Base-by-base conservation (phyloP, 2,113 vertebrate species). In the Baryphthengus martii region DNA sequence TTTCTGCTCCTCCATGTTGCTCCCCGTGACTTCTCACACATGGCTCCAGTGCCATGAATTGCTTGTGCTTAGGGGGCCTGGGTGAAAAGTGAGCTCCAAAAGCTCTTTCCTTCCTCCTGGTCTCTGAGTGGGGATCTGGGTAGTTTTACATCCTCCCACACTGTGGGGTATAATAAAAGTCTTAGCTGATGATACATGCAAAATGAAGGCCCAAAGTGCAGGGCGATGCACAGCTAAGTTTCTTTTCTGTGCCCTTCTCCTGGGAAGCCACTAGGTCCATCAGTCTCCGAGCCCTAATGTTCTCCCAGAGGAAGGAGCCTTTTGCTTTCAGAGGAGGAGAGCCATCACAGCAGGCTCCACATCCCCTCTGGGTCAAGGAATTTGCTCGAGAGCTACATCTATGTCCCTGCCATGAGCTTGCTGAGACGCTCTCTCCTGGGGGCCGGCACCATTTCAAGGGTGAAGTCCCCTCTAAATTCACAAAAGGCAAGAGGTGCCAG, bases 271-370 rank as follows among this genome's bases (percentile, higher is more conserved):
- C 20, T 73, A 29, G 56, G 33, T 68, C 14, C 7, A 15, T 49
- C 23, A 35, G 9, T 6, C 42, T 40, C 29, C 0, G 2, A 81
- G 25, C 7, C 12, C 5, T 37, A 2, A 1, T 28, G 19, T 63
- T 76, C 35, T 88, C 68, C 31, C 80, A 80, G 65, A 81, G 65
- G 83, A 81, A 74, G 65, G 9, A 88, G 28, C 29, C 26, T 61
- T 93, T 76, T 66, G 6, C 72, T 95, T 94, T 85, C 15, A 3
- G 74, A 96, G 55, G 50, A 89, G 24, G 35, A 72, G 47, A 79
- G 58, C 44, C 56, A 63, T 73, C 87, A n/a, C 72, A 87, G 84
- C 42, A 78, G 84, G 29, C 49, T 59, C 33, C 50, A 31, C 61
- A 44, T 76, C 10, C 44, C 18, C 29, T 90, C 45, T 0, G 6